Evolutionary conservation across 2,888 invertebrate species (phyloP).

Genomic region (Cheilosia variabilis): DNA sequence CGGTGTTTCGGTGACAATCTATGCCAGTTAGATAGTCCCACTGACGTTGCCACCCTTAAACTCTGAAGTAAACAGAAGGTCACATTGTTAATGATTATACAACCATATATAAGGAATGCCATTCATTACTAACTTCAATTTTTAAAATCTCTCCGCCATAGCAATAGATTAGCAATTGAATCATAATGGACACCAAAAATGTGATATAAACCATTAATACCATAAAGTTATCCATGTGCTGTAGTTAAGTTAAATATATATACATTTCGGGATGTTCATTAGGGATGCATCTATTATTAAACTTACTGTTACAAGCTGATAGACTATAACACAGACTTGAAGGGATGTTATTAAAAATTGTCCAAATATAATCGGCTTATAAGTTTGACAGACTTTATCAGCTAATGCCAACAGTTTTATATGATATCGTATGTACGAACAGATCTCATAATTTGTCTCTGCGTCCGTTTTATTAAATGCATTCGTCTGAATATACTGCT

Average conservation of each 20-base stretch:
- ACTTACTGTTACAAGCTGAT: slow-evolving; percentile 80
- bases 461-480: slow-evolving; percentile 60
- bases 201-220: slow-evolving; percentile 78
- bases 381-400: slow-evolving; percentile 77
- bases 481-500: slow-evolving; percentile 76
- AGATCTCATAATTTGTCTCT: slow-evolving; percentile 73
- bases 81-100: neutral
- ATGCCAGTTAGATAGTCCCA: slow-evolving; percentile 80
- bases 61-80: slow-evolving; percentile 77
- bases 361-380: slow-evolving; percentile 81
- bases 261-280: neutral
- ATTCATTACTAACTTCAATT: slow-evolving; percentile 78
- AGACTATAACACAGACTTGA: slow-evolving; percentile 81
- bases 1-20: slow-evolving; percentile 78
- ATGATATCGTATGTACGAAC: slow-evolving; percentile 78
- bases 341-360: slow-evolving; percentile 82
- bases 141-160: slow-evolving; percentile 82
- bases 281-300: neutral
- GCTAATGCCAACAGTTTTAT: slow-evolving; percentile 77
- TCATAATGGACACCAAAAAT: slow-evolving; percentile 80
- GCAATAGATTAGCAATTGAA: slow-evolving; percentile 82
- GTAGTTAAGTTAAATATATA: neutral
- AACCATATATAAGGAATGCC: neutral
- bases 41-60: slow-evolving; percentile 78
- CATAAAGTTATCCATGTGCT: slow-evolving; percentile 79